Base-by-base conservation (phyloP, 2,113 vertebrate species). In the Menidia beryllina region DNA sequence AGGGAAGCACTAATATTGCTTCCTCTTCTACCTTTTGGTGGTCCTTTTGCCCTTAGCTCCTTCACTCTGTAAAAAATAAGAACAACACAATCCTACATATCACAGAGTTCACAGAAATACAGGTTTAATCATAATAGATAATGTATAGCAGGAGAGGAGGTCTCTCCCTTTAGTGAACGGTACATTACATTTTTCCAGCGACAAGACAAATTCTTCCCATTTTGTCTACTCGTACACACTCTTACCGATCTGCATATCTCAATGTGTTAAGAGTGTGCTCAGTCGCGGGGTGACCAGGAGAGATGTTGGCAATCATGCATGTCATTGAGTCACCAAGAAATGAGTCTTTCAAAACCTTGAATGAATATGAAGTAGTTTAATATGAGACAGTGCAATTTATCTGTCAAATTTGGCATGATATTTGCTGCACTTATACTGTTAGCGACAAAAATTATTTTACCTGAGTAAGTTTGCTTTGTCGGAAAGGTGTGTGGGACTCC, bases 401-500 rank as follows among this genome's bases (percentile, higher is more conserved):
- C 14, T 5, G 23, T 52, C 1, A n/a, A 24, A 63, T 23, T 5
- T 10, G 6, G 17, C 17, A 36, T 20, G 14, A 72, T 25, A 45
- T 43, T 14, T 23, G 48, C 17, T 9, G 39, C 27, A n/a, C 30
- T 65, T 56, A 17, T 11, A 43, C 25, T 1, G 50, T 45, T 43
- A 15, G 5, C 13, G n/a, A 4, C 14, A 11, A 15, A 20, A 47
- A 10, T 47, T 4, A 25, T 13, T 19, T 20, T 78, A 91, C 96
- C 96, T 96, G 96, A 52, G 96, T 98, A 53, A 98, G 89, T 81
- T 96, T 97, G 92, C 96, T 98, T 86, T 97, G 96, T 80, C 96
- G 92, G 91, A 98, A 98, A 49, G 96, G 96, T 43, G 95, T 96
- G 50, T 98, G 96, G 0, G 70, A 87, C 1, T 96, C 95, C 12